Conservation (phyloP, 2,888 invertebrate genomes). For the Dryocosmus kuriphilus region DNA sequence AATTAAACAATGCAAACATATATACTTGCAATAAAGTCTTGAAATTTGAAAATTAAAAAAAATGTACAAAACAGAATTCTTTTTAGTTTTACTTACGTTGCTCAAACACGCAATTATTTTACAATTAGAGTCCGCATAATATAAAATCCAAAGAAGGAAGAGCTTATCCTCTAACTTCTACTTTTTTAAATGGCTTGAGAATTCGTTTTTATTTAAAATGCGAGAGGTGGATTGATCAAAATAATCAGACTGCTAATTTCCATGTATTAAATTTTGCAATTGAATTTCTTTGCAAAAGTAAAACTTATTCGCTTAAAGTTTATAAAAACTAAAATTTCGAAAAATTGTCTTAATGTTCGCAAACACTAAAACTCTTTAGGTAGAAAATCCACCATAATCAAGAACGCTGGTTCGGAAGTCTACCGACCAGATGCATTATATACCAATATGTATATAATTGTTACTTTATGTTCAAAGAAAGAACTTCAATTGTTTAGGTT, state of each 20-base stretch:
- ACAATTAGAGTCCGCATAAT: constrained; percentile 23
- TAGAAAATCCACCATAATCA: constrained; percentile 6
- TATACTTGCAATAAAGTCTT: not conserved
- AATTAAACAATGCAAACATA: constrained; percentile 1
- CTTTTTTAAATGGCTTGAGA: constrained; percentile 24
- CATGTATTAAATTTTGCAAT: constrained; percentile 30
- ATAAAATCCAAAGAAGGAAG: constrained; percentile 22
- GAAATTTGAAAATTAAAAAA: constrained; percentile 7
- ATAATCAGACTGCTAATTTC: constrained; percentile 33
- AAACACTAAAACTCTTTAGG: not conserved
- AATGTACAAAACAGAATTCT: not conserved
- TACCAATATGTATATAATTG: constrained; percentile 74
- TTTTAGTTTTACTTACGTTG: constrained; percentile 21
- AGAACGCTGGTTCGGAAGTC: constrained; percentile 61
- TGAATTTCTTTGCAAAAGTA: constrained; percentile 26
- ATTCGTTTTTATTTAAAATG: constrained; percentile 21
- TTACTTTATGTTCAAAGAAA: constrained; percentile 73
- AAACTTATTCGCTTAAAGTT: not conserved
- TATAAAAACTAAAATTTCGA: not conserved
- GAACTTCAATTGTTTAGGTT: constrained; percentile 67
- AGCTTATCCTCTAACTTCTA: constrained; percentile 11
- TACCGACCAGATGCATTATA: constrained; percentile 70
- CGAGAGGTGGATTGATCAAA: constrained; percentile 17
- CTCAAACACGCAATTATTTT: not conserved
- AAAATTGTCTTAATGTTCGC: not conserved